Percentiles rank a stretch among this genome's conserved stretches.
Conservation (phyloP, 2,797 vertebrate genomes). For the Aulostomus chinensis region DNA sequence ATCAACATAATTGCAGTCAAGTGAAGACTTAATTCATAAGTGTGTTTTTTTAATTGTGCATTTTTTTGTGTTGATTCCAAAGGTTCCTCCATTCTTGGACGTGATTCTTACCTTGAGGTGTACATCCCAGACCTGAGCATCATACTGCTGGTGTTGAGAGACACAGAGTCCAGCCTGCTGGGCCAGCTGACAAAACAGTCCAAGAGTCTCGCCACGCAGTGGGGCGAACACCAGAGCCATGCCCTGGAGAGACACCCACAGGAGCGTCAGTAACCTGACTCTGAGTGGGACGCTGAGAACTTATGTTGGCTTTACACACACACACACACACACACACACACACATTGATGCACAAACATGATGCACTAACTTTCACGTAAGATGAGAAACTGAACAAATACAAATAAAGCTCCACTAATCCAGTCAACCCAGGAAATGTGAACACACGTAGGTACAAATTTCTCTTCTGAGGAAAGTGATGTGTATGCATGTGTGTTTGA, state of each 20-base stretch:
- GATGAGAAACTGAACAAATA: constrained; percentile 66
- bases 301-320: no score
- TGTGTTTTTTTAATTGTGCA: no score
- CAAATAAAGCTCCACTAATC: constrained; percentile 32
- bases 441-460: constrained; percentile 17
- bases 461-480: constrained; percentile 14
- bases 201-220: constrained; percentile 89
- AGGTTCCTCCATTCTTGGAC: background rate
- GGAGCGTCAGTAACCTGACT: background rate
- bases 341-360: background rate
- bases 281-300: background rate
- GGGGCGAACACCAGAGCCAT: constrained; percentile 94
- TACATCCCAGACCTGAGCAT: constrained; percentile 93
- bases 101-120: constrained; percentile 87
- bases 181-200: constrained; percentile 92
- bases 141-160: constrained; percentile 94
- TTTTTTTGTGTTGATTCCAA: background rate
- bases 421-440: constrained; percentile 19
- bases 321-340: constrained; percentile 3
- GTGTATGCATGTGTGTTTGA: constrained; percentile 5
- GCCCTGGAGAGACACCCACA: constrained; percentile 79
- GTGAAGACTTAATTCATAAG: no score
- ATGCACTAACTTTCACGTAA: constrained; percentile 50
- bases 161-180: constrained; percentile 88
- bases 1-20: no score